phyloP scores from a whole-genome alignment of 1,140 invertebrate species.

The Brachionus manjavacas region DNA sequence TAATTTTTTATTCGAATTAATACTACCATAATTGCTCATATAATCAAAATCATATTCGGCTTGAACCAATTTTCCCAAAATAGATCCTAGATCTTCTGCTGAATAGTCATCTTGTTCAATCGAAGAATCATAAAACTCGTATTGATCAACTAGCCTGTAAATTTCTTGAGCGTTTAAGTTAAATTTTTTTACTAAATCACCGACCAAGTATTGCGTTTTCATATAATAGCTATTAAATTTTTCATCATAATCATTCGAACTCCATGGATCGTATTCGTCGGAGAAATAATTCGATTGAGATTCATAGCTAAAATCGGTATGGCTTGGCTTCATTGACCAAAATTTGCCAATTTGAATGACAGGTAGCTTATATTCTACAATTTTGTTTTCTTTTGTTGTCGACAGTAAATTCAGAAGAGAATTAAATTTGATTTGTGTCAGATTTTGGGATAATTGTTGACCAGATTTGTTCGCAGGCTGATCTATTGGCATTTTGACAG shows the following conservation, averaged over 20 bases:
- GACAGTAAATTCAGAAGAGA: neutral
- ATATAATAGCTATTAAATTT: neutral
- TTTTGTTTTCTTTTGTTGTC: neutral
- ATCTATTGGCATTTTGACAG: neutral
- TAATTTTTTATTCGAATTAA: neutral
- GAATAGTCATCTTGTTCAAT: neutral
- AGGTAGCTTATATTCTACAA: neutral
- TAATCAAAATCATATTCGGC: neutral
- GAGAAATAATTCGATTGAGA: neutral
- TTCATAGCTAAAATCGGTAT: neutral
- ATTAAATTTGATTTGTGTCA: neutral
- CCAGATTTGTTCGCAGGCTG: neutral
- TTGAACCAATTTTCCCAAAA: neutral
- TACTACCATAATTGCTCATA: neutral
- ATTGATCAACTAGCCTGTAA: neutral
- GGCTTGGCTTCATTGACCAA: neutral
- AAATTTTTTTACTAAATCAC: neutral
- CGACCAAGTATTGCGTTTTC: neutral
- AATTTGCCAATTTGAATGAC: neutral
- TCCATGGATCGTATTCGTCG: neutral
- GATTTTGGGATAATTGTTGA: neutral
- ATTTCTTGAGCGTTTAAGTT: neutral
- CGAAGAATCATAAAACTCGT: neutral
- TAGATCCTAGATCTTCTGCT: neutral
- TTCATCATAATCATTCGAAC: neutral